Percentiles rank a stretch among this genome's conserved stretches.
Conservation (phyloP, 2,113 vertebrate genomes). For the Sceloporus undulatus region DNA sequence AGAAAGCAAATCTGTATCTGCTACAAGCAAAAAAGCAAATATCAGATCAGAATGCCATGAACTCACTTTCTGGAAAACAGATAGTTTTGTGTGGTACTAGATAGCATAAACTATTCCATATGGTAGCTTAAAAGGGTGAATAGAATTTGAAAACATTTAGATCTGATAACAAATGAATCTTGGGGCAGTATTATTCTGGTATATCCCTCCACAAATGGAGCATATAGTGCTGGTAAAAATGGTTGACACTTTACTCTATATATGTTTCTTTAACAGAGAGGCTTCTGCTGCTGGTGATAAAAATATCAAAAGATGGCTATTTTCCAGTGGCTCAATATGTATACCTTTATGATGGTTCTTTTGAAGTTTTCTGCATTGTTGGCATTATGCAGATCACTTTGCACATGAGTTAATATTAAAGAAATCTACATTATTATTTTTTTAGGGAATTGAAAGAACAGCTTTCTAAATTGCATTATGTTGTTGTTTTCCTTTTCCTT, state of each 20-base stretch:
- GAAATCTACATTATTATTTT: slow-evolving; percentile 21
- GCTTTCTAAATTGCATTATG: background rate
- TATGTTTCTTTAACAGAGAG: background rate
- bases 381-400: slow-evolving; percentile 16
- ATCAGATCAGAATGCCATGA: slow-evolving; percentile 9
- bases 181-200: background rate
- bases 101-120: background rate
- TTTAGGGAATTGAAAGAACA: slow-evolving; percentile 19
- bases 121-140: background rate
- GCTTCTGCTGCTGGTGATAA: background rate
- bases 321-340: slow-evolving; percentile 16
- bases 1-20: slow-evolving; percentile 28
- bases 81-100: slow-evolving; percentile 25
- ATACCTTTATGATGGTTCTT: background rate
- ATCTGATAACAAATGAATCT: slow-evolving; percentile 20
- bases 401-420: slow-evolving; percentile 39
- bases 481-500: background rate
- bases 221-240: rapidly evolving
- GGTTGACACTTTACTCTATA: background rate
- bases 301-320: background rate
- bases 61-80: slow-evolving; percentile 40
- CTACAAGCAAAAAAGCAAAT: slow-evolving; percentile 26
- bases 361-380: slow-evolving; percentile 30
- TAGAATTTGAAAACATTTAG: background rate
- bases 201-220: slow-evolving; percentile 4